These are phyloP conservation scores for Scopus umbretta DNA, from an alignment of 2,113 vertebrate species.

Conservation along the genomic window DNA sequence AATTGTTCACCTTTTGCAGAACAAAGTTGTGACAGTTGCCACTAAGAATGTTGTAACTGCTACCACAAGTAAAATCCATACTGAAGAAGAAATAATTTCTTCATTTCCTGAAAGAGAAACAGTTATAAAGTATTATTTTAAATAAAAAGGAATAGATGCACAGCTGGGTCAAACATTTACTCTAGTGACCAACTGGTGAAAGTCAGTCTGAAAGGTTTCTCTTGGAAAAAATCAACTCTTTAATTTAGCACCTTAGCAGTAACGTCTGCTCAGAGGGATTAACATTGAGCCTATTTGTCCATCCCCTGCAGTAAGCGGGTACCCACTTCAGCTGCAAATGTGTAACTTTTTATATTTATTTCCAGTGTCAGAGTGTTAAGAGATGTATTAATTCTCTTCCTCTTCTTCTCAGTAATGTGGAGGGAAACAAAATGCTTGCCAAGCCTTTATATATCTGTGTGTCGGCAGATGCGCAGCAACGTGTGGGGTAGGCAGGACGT, in stretches of 20 bases:
- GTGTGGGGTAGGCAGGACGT: neutral
- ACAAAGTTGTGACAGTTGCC: neutral
- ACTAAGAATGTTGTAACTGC: neutral
- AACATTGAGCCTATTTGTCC: neutral
- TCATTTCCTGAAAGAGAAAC: slow-evolving; percentile 16
- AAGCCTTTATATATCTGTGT: neutral
- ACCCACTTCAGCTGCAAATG: neutral
- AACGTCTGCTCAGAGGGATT: neutral
- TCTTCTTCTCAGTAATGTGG: neutral
- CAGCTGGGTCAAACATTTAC: neutral
- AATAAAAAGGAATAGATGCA: neutral
- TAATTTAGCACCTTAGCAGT: neutral
- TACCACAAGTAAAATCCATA: neutral
- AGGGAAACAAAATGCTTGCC: neutral
- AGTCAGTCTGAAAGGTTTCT: neutral
- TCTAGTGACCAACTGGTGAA: neutral
- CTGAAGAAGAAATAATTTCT: neutral
- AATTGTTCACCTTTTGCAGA: slow-evolving; percentile 19
- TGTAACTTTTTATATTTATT: neutral
- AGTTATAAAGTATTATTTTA: neutral
- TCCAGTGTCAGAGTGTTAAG: neutral
- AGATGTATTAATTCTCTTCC: neutral
- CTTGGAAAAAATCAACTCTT: neutral
- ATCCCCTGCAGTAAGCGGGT: neutral
- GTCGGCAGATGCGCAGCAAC: rapidly evolving